Evolutionary conservation across 2,888 invertebrate species (phyloP), one percentile per base, ranked within the genome.

Genomic region (Hermodice carunculata): DNA sequence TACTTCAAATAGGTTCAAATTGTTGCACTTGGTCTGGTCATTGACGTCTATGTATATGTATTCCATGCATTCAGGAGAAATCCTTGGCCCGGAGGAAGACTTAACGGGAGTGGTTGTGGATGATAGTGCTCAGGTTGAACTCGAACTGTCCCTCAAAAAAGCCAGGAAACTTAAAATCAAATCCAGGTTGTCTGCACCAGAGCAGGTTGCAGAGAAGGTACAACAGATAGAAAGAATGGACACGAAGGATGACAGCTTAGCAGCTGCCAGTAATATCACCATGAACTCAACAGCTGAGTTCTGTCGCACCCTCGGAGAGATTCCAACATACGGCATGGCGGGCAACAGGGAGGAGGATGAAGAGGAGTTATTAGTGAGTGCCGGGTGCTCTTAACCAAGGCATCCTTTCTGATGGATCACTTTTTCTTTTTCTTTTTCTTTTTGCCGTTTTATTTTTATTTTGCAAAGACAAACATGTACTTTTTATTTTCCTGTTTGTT

Each of bases 211-310:
- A 54, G 31, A 46, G 34, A 34, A 43, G 28, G 22, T 42, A 43
- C n/a, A 34, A 37, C 31, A 34, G 28, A 22, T 32, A 54, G 8
- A 19, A 49, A 34, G 42, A 32, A n/a, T 24, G 49, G 4, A 52
- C 49, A 34, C 43, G 40, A 37, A 40, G 37, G 53, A 14, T 57
- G 11, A 40, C 29, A 14, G 31, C 19, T 26, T 22, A 49, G 37
- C 26, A 1, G 19, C 19, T 14, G 26, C 22, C n/a, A 62, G 40
- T 43, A 63, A 42, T 2, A 96, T 97, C 80, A 90, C 93, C 63
- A 87, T 98, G 61, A 96, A 98, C 88, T 92, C 95, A 0, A 97
- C 96, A 0, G 96, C 97, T 0, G 98, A 98, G 89, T 98, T 98
- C 88, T 98, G 98, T 83, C 91, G 97, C 78, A 95, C 96, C 49